Percentiles rank a stretch among this genome's conserved stretches.
phyloP scores from a whole-genome alignment of 2,888 invertebrate genomes.

The Sarcophaga subvicina region DNA sequence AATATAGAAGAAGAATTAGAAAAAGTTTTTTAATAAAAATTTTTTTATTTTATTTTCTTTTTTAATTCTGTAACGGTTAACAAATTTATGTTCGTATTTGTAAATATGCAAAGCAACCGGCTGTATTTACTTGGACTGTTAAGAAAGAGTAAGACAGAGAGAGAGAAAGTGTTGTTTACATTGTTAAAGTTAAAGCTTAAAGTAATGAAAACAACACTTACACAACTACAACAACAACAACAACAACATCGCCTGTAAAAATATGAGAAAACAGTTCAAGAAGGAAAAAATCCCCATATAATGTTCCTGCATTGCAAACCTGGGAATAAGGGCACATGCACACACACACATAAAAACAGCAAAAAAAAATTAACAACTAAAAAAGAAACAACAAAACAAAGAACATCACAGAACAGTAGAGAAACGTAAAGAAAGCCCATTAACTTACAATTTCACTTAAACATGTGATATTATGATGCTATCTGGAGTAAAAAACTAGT shows the following conservation, averaged over 20 bases:
- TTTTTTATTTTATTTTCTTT: too few relatives aligned
- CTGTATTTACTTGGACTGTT: too few relatives aligned
- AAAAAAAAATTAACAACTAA: too few relatives aligned
- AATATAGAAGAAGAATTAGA: too few relatives aligned
- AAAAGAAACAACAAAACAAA: slow-evolving; percentile 27
- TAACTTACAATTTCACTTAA: slow-evolving; percentile 65
- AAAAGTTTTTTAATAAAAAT: too few relatives aligned
- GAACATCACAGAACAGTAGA: slow-evolving; percentile 7
- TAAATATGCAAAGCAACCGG: too few relatives aligned
- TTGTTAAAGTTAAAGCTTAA: neutral
- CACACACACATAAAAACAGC: slow-evolving; percentile 7
- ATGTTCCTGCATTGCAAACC: slow-evolving; percentile 71
- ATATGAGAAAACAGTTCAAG: neutral
- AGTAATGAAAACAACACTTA: neutral
- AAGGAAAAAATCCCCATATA: slow-evolving; percentile 63
- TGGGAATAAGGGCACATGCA: slow-evolving; percentile 70
- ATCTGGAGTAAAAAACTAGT: slow-evolving; percentile 45
- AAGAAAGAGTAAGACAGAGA: neutral
- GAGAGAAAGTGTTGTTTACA: neutral
- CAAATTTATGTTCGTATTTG: too few relatives aligned
- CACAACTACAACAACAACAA: neutral
- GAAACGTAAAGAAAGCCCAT: slow-evolving; percentile 47
- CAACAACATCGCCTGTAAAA: neutral
- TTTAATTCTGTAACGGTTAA: too few relatives aligned
- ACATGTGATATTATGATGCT: slow-evolving; percentile 66